These are phyloP conservation scores for Nyctibius grandis DNA, from an alignment of 2,797 vertebrate species.

Conservation along the genomic window DNA sequence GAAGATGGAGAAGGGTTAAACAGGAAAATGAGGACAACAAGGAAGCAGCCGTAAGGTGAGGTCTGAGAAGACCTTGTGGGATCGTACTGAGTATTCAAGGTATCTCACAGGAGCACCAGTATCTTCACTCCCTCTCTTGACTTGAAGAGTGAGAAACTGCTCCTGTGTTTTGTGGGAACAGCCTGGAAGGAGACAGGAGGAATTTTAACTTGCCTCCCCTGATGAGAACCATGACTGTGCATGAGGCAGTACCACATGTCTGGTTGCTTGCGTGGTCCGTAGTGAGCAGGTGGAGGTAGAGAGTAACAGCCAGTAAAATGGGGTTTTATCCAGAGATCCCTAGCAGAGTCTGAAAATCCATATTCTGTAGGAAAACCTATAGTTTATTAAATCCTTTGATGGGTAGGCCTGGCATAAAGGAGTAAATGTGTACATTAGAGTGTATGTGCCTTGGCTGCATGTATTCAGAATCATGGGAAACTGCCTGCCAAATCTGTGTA, in stretches of 20 bases:
- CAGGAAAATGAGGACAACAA: neutral
- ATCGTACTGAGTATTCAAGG: neutral
- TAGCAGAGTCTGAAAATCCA: neutral
- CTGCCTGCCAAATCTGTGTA: neutral
- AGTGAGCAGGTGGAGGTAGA: neutral
- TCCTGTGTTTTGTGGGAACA: neutral
- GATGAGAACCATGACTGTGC: neutral
- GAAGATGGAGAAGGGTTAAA: neutral
- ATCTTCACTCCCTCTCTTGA: neutral
- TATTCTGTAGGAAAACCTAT: neutral
- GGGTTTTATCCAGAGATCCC: neutral
- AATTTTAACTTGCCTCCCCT: neutral
- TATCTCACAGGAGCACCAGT: rapidly evolving
- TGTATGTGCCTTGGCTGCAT: neutral
- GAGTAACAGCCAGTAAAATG: neutral
- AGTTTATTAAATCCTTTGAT: neutral
- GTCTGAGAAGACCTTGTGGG: neutral
- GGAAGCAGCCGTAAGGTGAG: neutral
- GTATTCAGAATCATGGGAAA: neutral
- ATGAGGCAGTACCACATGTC: neutral
- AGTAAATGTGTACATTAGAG: neutral
- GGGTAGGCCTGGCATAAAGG: neutral
- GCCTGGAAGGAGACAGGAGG: neutral
- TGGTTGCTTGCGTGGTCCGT: neutral
- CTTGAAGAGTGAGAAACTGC: neutral